phyloP scores from a whole-genome alignment of 2,888 invertebrate genomes.

The Amphipoea lucens region DNA sequence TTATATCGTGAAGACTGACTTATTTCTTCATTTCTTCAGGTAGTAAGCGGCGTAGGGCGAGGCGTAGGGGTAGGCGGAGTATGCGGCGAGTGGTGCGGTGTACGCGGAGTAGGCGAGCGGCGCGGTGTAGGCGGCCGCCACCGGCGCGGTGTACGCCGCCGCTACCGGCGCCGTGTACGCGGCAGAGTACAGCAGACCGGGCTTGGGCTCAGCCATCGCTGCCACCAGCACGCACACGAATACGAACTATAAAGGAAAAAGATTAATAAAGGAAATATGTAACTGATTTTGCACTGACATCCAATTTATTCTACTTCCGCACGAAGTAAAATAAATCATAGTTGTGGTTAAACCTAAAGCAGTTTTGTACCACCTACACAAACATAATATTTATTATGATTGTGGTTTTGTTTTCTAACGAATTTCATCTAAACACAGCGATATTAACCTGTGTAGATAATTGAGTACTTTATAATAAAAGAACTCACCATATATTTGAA shows the following conservation, averaged over 20 bases:
- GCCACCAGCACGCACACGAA: slow-evolving; percentile 88
- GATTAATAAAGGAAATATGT: slow-evolving; percentile 56
- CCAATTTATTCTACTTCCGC: background rate
- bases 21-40: slow-evolving; percentile 57
- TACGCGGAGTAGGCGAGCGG: slow-evolving; percentile 80
- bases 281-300: slow-evolving; percentile 66
- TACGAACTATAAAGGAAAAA: slow-evolving; percentile 78
- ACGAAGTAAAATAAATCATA: background rate
- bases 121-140: slow-evolving; percentile 85
- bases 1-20: background rate
- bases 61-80: slow-evolving; percentile 75
- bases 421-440: background rate
- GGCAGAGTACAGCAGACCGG: slow-evolving; percentile 71
- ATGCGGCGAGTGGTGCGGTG: slow-evolving; percentile 73
- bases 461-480: background rate
- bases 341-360: background rate
- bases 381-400: background rate
- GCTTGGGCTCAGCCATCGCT: slow-evolving; percentile 67
- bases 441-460: background rate
- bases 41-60: slow-evolving; percentile 74
- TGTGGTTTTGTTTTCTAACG: slow-evolving; percentile 38
- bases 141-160: slow-evolving; percentile 76
- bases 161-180: slow-evolving; percentile 76
- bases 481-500: slow-evolving; percentile 80
- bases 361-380: background rate